Evolutionary conservation across 2,888 invertebrate genomes (phyloP).

Genomic region (Drosophila prostipennis): DNA sequence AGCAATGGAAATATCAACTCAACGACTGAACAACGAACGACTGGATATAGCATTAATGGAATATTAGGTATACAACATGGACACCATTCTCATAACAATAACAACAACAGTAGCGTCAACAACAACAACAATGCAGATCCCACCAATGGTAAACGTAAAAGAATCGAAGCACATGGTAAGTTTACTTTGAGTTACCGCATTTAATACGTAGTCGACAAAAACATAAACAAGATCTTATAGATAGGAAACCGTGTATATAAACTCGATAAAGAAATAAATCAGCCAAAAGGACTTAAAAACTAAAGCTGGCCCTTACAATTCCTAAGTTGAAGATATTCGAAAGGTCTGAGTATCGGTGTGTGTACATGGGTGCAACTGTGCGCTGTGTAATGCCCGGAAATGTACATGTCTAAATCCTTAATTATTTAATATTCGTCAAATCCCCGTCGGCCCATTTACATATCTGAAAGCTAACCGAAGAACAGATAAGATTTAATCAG

Average conservation of each 20-base stretch:
- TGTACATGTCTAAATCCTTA: too few relatives aligned
- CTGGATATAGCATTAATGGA: slow-evolving; percentile 96
- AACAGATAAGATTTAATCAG: background rate
- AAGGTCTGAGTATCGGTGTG: too few relatives aligned
- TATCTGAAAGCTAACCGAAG: background rate
- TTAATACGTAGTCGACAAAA: too few relatives aligned
- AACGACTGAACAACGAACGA: slow-evolving; percentile 60
- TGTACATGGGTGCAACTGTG: too few relatives aligned
- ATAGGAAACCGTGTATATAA: too few relatives aligned
- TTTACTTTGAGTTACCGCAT: background rate
- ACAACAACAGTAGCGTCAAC: slow-evolving; percentile 57
- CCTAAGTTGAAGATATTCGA: too few relatives aligned
- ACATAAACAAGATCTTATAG: too few relatives aligned
- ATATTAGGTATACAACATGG: slow-evolving; percentile 85
- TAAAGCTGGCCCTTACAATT: too few relatives aligned
- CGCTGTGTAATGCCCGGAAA: too few relatives aligned
- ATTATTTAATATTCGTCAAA: too few relatives aligned
- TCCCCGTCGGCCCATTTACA: background rate
- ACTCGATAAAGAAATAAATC: too few relatives aligned
- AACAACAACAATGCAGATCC: slow-evolving; percentile 85
- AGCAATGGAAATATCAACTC: slow-evolving; percentile 34
- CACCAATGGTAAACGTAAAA: slow-evolving; percentile 91
- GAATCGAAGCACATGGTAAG: slow-evolving; percentile 93
- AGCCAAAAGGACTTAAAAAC: too few relatives aligned
- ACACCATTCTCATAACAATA: slow-evolving; percentile 73